Conservation (phyloP, 1,140 invertebrate species). For the Hormaphis cornu region DNA sequence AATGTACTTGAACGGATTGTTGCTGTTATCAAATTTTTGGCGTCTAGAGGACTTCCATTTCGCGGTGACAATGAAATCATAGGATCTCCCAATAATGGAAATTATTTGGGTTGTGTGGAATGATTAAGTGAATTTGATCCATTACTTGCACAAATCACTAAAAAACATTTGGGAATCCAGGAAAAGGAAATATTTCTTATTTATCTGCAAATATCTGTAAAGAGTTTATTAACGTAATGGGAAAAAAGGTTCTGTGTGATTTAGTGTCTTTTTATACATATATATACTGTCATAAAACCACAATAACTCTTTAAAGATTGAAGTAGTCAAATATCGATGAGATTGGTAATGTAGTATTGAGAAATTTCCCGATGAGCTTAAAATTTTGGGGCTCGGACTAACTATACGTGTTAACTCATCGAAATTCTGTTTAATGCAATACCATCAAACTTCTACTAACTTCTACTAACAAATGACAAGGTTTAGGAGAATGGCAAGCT, state of each 20-base stretch:
- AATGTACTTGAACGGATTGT: not conserved
- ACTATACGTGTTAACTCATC: too few relatives aligned
- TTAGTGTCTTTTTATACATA: too few relatives aligned
- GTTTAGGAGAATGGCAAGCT: too few relatives aligned
- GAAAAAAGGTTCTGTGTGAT: constrained; percentile 32
- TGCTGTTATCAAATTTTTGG: not conserved
- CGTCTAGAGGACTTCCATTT: not conserved
- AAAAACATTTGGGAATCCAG: constrained; percentile 39
- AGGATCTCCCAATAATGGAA: constrained; percentile 20
- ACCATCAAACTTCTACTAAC: too few relatives aligned
- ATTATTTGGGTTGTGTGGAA: constrained; percentile 33
- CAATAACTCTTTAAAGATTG: too few relatives aligned
- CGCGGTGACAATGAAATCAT: constrained; percentile 27
- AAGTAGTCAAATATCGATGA: too few relatives aligned
- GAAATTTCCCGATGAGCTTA: too few relatives aligned
- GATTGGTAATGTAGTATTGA: too few relatives aligned
- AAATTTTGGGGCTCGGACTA: too few relatives aligned
- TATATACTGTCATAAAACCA: too few relatives aligned
- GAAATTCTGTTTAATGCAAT: too few relatives aligned
- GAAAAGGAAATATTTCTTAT: constrained; percentile 39
- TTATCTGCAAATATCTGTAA: constrained; percentile 40
- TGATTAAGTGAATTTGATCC: constrained; percentile 41
- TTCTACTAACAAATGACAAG: too few relatives aligned
- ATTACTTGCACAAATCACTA: constrained; percentile 41
- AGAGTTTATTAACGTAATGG: constrained; percentile 38